Evolutionary conservation across 2,888 invertebrate genomes (phyloP), one percentile per base, ranked within the genome.

Genomic region (Papilio elwesi): DNA sequence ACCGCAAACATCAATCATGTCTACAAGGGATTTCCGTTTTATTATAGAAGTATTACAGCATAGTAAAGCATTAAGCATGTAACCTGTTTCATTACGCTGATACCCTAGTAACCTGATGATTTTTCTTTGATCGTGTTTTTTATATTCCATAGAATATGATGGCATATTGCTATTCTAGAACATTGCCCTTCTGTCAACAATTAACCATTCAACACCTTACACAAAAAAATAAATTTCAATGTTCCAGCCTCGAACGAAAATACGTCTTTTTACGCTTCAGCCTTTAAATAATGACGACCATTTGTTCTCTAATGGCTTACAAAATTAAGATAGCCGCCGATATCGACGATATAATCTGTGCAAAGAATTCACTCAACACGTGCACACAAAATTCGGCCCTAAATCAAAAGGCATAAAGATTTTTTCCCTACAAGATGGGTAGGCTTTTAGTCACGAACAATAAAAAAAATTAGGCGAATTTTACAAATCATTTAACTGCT

Each of bases 321-420:
- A 73, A 73, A 73, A 73, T 73, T 73, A 73, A 68, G 68, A 68
- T 73, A 57, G 63, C 72, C 26, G 49, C 68, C 11, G 43, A 38
- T 57, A 73, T 68, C 68, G 55, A 43, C 10, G n/a, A 8, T 47
- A 71, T 59, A 67, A 67, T 71, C 67, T 68, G 49, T 43, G 49
- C 36, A 68, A 68, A 68, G 59, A 64, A 71, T 62, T 67, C 55
- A 12, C 13, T 49, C n/a, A 10, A 62, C n/a, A 9, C 16, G 8
- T 43, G 1, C 67, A 43, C 43, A 1, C 47, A 15, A 62, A 52
- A 13, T 52, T 67, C 10, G 49, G 66, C 49, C 57, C 52, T 71
- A 12, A 13, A 4, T 9, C 6, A n/a, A 43, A 15, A 0, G 9
- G 9, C 3, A 7, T 47, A 63, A 13, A 47, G 63, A 0, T 36